phyloP scores from a whole-genome alignment of 1,140 invertebrate species.

The Drosophila azteca region DNA sequence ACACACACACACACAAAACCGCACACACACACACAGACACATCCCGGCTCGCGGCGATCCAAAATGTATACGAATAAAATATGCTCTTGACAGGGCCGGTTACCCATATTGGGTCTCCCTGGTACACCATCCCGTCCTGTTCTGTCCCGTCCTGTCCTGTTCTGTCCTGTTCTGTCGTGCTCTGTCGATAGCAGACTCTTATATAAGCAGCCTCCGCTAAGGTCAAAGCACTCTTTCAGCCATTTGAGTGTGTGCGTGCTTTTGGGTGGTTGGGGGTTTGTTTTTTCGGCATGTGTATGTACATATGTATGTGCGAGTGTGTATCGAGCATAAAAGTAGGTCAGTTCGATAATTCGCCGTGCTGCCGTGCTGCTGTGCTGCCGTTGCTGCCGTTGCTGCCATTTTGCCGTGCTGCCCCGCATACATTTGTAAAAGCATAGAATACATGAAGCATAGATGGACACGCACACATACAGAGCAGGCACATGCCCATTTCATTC shows the following conservation, averaged over 20 bases:
- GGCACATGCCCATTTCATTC: slow-evolving; percentile 33
- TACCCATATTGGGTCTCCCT: no score
- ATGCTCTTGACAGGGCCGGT: no score
- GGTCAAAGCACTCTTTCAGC: slow-evolving; percentile 74
- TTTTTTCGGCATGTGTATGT: slow-evolving; percentile 40
- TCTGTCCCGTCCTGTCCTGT: no score
- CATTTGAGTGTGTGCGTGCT: slow-evolving; percentile 31
- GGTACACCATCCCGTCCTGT: no score
- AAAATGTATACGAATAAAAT: background rate
- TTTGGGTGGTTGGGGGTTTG: slow-evolving; percentile 12
- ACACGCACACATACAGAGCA: no score
- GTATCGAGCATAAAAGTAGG: slow-evolving; percentile 69
- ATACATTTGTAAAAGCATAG: slow-evolving; percentile 5
- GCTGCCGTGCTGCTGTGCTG: slow-evolving; percentile 12
- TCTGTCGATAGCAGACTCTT: slow-evolving; percentile 17
- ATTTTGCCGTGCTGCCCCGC: slow-evolving; percentile 8
- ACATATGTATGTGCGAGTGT: slow-evolving; percentile 27
- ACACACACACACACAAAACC: background rate
- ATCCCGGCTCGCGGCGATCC: background rate
- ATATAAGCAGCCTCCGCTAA: slow-evolving; percentile 74
- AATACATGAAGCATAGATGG: slow-evolving; percentile 35
- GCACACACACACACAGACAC: background rate
- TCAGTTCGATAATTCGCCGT: slow-evolving; percentile 77
- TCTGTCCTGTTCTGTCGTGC: no score
- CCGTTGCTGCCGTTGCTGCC: no score